phyloP scores from a whole-genome alignment of 2,113 vertebrate species.

The Podiceps cristatus region DNA sequence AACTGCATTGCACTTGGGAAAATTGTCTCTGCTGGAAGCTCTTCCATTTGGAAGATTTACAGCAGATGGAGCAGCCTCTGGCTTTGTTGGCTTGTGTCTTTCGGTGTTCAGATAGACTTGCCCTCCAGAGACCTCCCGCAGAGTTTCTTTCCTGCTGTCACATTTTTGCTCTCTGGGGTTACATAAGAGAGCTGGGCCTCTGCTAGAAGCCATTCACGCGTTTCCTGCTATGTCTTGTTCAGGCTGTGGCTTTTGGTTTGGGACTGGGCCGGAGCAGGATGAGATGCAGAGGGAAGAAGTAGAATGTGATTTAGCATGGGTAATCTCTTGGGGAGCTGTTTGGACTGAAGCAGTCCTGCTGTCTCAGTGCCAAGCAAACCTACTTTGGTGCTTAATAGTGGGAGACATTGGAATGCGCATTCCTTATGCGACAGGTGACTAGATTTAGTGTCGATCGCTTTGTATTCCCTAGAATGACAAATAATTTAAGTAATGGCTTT shows the following conservation, averaged over 20 bases:
- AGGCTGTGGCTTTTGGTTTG: background rate
- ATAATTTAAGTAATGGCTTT: background rate
- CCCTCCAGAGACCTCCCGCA: background rate
- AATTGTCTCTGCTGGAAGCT: background rate
- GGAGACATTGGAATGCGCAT: background rate
- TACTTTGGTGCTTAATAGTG: background rate
- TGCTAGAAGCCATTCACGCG: rapidly evolving
- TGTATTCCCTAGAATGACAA: slow-evolving; percentile 11
- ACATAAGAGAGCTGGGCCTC: background rate
- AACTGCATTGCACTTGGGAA: background rate
- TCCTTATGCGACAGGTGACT: background rate
- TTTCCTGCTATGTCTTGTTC: background rate
- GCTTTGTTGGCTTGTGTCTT: background rate
- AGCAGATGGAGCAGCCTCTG: background rate
- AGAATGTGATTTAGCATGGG: background rate
- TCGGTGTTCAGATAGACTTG: background rate
- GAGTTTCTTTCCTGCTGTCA: background rate
- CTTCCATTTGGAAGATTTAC: background rate
- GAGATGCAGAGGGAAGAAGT: background rate
- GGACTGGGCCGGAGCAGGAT: rapidly evolving
- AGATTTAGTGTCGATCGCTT: slow-evolving; percentile 13
- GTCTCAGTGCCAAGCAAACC: background rate
- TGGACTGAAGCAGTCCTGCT: background rate
- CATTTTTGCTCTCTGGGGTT: background rate
- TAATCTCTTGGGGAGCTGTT: background rate